Evolutionary conservation across 1,140 invertebrate species (phyloP).

Genomic region (Drosophila fuyamai): DNA sequence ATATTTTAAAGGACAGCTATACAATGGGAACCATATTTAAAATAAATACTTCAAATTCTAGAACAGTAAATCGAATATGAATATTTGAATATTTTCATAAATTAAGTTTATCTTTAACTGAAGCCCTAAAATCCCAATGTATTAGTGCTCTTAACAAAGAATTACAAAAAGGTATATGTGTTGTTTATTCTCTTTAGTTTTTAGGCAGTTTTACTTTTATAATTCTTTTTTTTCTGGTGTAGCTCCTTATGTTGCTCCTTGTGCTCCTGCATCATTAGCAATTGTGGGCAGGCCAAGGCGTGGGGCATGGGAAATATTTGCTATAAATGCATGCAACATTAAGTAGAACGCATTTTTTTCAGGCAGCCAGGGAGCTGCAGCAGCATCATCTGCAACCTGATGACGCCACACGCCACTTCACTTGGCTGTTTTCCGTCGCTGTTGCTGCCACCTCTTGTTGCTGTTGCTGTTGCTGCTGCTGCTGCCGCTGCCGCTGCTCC

Average conservation of each 20-base stretch:
- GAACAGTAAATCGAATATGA: too few species aligned
- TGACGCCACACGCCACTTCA: slow-evolving; percentile 79
- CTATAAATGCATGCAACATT: slow-evolving; percentile 83
- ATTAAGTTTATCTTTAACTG: too few species aligned
- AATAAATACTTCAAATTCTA: too few species aligned
- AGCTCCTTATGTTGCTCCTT: slow-evolving; percentile 30
- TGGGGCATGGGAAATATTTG: slow-evolving; percentile 80
- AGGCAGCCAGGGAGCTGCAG: slow-evolving; percentile 27
- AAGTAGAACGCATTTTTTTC: slow-evolving; percentile 81
- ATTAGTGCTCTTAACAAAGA: too few species aligned
- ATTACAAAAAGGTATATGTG: too few species aligned
- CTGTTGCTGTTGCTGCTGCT: slow-evolving; percentile 21
- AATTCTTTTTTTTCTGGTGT: slow-evolving; percentile 16
- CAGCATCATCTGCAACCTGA: slow-evolving; percentile 67
- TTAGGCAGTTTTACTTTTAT: not conserved
- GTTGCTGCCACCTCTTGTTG: slow-evolving; percentile 46
- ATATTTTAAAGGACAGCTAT: too few species aligned
- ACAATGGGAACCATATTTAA: too few species aligned
- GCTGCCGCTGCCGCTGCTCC: slow-evolving; percentile 13
- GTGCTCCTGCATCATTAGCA: slow-evolving; percentile 75
- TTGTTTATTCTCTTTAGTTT: too few species aligned
- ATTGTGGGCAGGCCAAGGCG: slow-evolving; percentile 68
- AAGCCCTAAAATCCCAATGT: too few species aligned
- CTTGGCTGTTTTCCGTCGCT: slow-evolving; percentile 66
- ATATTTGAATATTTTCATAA: too few species aligned